Base-by-base conservation (phyloP, 2,113 vertebrate species). In the Heliornis fulica region DNA sequence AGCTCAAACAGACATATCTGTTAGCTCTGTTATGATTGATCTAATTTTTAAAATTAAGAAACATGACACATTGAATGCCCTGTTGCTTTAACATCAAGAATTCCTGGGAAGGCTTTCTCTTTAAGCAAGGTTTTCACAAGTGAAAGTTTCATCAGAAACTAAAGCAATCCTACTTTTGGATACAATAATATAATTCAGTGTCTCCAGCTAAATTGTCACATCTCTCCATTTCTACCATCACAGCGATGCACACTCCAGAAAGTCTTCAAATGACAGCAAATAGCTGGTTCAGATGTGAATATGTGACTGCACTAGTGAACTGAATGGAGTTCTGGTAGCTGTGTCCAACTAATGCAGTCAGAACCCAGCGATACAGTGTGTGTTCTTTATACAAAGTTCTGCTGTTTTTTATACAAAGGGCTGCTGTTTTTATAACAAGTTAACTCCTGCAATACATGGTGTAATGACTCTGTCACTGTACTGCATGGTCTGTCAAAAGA, bases 1-100 rank as follows among this genome's bases (percentile, higher is more conserved):
- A 97, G 66, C 78, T 96, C 60, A 65, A 66, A 36, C 36, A 97
- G 93, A 89, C 66, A 20, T 66, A 92, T 72, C 92, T 96, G 91
- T 83, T 96, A 95, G 83, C 60, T 94, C 79, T 72, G 46, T 77
- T 87, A 95, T 48, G 85, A 96, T 43, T 94, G 94, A 95, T 93
- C 83, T 91, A 85, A 96, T 71, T 91, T 72, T 90, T 89, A 94
- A 90, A 95, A 94, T 86, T 94, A 97, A 94, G 93, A 93, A 95
- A 72, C 75, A 63, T 43, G 91, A 95, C 84, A 90, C 40, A 36
- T 10, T 89, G 91, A 95, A 61, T 10, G 15, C 64, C 80, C 63
- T 89, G 50, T 65, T 88, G 79, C 61, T 82, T 86, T 36, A 94
- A 57, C 48, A 48, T 9, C 41, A 45, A 63, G 34, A 94, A 94